phyloP scores from a whole-genome alignment of 2,888 invertebrate species.

The Trilocha varians region DNA sequence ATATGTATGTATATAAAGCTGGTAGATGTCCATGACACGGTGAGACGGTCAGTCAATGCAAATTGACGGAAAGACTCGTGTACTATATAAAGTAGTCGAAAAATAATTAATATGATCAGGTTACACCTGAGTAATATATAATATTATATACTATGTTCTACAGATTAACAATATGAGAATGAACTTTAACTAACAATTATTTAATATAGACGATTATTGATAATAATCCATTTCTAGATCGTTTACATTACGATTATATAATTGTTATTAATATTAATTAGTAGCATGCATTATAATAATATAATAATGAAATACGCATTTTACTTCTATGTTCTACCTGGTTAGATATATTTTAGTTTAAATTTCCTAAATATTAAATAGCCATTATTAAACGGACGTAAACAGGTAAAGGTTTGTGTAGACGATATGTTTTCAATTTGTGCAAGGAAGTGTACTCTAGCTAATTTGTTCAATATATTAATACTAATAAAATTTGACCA shows the following conservation, averaged over 20 bases:
- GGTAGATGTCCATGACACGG: slow-evolving; percentile 24
- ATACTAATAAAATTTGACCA: neutral
- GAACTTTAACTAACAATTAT: neutral
- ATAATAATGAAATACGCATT: too few relatives aligned
- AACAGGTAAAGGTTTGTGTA: neutral
- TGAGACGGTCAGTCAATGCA: slow-evolving; percentile 24
- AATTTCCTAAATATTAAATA: neutral
- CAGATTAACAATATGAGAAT: neutral
- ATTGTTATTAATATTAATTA: neutral
- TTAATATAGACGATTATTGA: slow-evolving; percentile 1
- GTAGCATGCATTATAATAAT: neutral
- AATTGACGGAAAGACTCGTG: slow-evolving; percentile 25
- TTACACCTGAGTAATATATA: slow-evolving; percentile 17
- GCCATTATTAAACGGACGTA: neutral
- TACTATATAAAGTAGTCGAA: slow-evolving; percentile 29
- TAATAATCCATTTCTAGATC: neutral
- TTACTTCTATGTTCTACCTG: too few relatives aligned
- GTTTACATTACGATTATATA: neutral
- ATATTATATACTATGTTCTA: slow-evolving; percentile 10
- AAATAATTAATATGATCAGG: slow-evolving; percentile 28
- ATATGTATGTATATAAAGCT: neutral
- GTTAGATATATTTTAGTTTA: too few relatives aligned
- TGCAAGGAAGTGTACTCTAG: neutral
- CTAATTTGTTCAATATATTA: neutral
- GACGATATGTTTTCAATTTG: neutral